These are phyloP conservation scores for Brachionus rotundiformis DNA, from an alignment of 1,140 invertebrate genomes.

Conservation along the genomic window DNA sequence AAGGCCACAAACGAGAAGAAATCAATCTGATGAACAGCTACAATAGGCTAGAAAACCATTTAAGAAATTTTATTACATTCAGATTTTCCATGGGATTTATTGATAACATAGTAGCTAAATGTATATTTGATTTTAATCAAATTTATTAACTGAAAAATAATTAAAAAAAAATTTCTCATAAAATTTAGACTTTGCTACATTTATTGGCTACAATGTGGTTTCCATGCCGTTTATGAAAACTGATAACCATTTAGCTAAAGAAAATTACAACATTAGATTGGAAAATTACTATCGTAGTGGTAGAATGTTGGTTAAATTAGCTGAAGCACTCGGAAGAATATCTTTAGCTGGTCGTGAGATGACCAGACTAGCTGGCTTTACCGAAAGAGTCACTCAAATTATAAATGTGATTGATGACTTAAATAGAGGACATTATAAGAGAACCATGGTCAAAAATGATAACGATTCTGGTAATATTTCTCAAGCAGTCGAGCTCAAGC, in stretches of 20 bases:
- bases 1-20: constrained; percentile 86
- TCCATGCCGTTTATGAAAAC: constrained; percentile 85
- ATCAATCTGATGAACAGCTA: constrained; percentile 82
- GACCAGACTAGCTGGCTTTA: constrained; percentile 88
- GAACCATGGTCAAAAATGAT: constrained; percentile 76
- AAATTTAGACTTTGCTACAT: constrained; percentile 76
- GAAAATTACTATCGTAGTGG: constrained; percentile 92
- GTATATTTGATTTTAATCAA: too few species aligned
- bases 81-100: constrained; percentile 86
- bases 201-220: constrained; percentile 91
- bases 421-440: constrained; percentile 79
- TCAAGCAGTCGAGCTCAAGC: neutral
- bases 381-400: constrained; percentile 85
- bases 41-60: constrained; percentile 80
- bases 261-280: constrained; percentile 71
- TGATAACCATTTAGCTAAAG: constrained; percentile 60
- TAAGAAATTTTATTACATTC: constrained; percentile 86
- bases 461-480: neutral
- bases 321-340: constrained; percentile 87
- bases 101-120: constrained; percentile 95
- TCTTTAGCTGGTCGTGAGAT: constrained; percentile 90
- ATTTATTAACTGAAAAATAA: constrained; percentile 60
- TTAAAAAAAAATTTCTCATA: constrained; percentile 67
- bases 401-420: constrained; percentile 81
- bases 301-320: constrained; percentile 91